Conservation (phyloP, 1,140 invertebrate genomes). For the Gonioctena quinquepunctata region DNA sequence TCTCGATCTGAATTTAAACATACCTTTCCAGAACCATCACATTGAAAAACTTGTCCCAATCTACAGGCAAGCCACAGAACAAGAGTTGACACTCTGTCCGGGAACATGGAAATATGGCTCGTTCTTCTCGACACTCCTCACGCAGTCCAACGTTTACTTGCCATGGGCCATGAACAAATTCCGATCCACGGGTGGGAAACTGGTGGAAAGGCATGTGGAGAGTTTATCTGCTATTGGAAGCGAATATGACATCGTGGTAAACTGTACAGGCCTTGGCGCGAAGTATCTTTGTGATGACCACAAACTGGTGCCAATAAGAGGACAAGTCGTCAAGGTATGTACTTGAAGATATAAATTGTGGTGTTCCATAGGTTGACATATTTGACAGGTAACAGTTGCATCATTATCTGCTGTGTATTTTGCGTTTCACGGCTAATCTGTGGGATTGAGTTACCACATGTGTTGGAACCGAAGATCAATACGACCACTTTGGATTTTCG, state of each 20-base stretch:
- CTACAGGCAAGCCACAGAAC: constrained; percentile 69
- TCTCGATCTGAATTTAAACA: not conserved
- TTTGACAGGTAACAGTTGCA: too few relatives aligned
- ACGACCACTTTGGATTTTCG: too few relatives aligned
- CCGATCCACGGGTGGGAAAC: constrained; percentile 60
- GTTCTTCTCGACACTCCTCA: constrained; percentile 77
- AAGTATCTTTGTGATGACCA: constrained; percentile 76
- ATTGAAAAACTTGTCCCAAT: constrained; percentile 76
- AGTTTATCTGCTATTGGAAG: constrained; percentile 64
- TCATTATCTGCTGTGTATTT: too few relatives aligned
- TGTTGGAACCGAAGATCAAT: too few relatives aligned
- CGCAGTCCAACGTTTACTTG: constrained; percentile 72
- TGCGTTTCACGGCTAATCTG: too few relatives aligned
- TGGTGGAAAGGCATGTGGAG: constrained; percentile 62
- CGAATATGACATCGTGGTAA: constrained; percentile 81
- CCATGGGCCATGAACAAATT: constrained; percentile 75
- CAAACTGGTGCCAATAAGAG: constrained; percentile 81
- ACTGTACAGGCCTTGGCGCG: constrained; percentile 86
- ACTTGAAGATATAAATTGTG: too few relatives aligned
- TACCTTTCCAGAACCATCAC: constrained; percentile 67
- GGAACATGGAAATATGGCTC: constrained; percentile 81
- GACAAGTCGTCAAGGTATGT: constrained; percentile 85
- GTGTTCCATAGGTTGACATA: too few relatives aligned
- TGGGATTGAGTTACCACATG: too few relatives aligned
- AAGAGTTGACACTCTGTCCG: constrained; percentile 72